phyloP scores from a whole-genome alignment of 2,888 invertebrate genomes.

The Eristalis arbustorum region DNA sequence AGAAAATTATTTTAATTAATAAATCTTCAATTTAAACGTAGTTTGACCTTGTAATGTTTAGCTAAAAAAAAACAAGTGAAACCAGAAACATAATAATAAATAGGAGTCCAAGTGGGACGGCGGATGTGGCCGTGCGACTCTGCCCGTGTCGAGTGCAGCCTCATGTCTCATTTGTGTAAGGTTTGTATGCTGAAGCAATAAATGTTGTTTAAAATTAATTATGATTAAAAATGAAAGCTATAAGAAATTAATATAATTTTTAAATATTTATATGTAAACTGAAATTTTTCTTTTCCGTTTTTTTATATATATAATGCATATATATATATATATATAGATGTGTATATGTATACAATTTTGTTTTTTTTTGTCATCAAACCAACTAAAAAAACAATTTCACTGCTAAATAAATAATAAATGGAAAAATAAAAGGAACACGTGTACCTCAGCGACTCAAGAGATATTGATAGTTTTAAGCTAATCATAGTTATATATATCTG shows the following conservation, averaged over 20 bases:
- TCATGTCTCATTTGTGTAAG: constrained; percentile 27
- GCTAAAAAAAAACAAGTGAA: constrained; percentile 29
- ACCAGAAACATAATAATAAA: neutral
- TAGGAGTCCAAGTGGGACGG: neutral
- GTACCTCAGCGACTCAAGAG: constrained; percentile 78
- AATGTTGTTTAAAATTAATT: constrained; percentile 56
- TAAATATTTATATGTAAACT: constrained; percentile 12
- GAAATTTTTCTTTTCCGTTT: neutral
- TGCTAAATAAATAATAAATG: neutral
- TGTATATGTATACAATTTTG: neutral
- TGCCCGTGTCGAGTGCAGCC: neutral
- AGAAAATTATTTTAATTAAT: constrained; percentile 63
- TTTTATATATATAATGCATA: neutral
- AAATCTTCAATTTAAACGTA: constrained; percentile 59
- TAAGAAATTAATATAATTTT: constrained; percentile 24
- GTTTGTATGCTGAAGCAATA: constrained; percentile 67
- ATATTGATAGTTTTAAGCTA: constrained; percentile 69
- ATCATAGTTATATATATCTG: constrained; percentile 45
- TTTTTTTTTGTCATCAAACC: neutral
- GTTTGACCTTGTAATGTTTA: constrained; percentile 56
- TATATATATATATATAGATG: neutral
- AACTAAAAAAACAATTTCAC: neutral
- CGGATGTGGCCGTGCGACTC: too few species aligned
- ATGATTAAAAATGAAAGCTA: constrained; percentile 2
- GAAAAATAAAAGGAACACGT: constrained; percentile 74